Evolutionary conservation across 2,888 invertebrate genomes (phyloP), one percentile per base, ranked within the genome.

Genomic region (Celastrina argiolus): DNA sequence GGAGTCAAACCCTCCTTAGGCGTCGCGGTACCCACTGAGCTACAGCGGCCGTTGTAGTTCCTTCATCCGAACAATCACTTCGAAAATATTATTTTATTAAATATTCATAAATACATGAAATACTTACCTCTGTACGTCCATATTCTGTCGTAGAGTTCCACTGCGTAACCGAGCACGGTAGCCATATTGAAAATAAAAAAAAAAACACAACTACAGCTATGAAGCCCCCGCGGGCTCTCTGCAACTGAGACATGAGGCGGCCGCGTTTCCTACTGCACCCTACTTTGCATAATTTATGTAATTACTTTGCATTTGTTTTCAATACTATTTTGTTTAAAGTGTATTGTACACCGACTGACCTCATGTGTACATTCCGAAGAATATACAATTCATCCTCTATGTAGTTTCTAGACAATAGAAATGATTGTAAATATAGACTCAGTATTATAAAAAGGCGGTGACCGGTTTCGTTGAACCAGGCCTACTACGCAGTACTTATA

Each of bases 241-340:
- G n/a, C n/a, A 28, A 56, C 26, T 56, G 56, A 56, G n/a, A 14
- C 26, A 1, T 12, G 28, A 56, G 14, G 6, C n/a, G 4, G 5
- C 12, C 1, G 26, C 6, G 8, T 26, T 14, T 28, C 22, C 14
- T 56, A 56, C 22, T 56, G 26, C 56, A 5, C 26, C 6, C n/a
- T 26, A n/a, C 56, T 56, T 56, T 5, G 6, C 56, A 26, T 45
- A 28, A 56, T 56, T 8, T 56, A 56, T 56, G 56, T 56, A 41
- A 56, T 56, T n/a, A 56, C 28, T 56, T 56, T 26, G 28, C 56
- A 56, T 56, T 56, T 56, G 6, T 26, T 56, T 56, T 56, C n/a
- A 14, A n/a, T 28, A 56, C 28, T 26, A n/a, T 26, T 28, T 56
- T 56, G 28, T 56, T 56, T 26, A 56, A 28, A 28, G 56, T 28